Base-by-base conservation (phyloP, 2,797 vertebrate species). In the Arrhamphus sclerolepis region DNA sequence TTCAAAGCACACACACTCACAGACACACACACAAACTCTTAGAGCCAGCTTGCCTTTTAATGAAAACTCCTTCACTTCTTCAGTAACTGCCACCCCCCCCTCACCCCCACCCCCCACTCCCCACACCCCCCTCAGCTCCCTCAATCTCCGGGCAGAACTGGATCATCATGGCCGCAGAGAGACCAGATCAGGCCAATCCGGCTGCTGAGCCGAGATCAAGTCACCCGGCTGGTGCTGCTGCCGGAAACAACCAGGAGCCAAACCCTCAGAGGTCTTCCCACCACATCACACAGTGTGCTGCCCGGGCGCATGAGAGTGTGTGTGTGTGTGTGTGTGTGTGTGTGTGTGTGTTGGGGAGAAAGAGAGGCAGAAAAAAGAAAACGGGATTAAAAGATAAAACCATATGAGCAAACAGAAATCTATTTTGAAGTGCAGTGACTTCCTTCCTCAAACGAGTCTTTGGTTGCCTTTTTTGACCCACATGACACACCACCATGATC, bases 1-100 rank as follows among this genome's bases (percentile, higher is more conserved):
- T 91, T 92, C 67, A 92, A 89, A 80, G 78, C 62, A 63, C 62
- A 67, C 74, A 76, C 51, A 70, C 21, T 60, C 40, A 69, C 48
- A 56, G n/a, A 69, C 24, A 62, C 34, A 60, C 48, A 51, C 61
- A 43, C 80, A 86, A 31, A 83, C 86, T 80, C 50, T 59, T 21
- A 19, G 20, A 65, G 69, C 64, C 76, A 83, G 64, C 41, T 42
- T 66, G 66, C 58, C 41, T 74, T 65, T 81, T 72, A 81, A 83
- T 80, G 81, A 80, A 72, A 87, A 72, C 73, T 69, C 55, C 48
- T 19, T 76, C 69, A 78, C 66, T 68, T 75, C 63, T 75, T 75
- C 52, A 57, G 47, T 53, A 47, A 48, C 52, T n/a, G n/a, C n/a
- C n/a, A n/a, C 34, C 9, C 19, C 43, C 40, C 41, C 18, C 8